A percentile compares a stretch with the other conserved stretches of the same genome.
Evolutionary conservation across 2,797 vertebrate genomes (phyloP).

Genomic region (Danio kyathit): DNA sequence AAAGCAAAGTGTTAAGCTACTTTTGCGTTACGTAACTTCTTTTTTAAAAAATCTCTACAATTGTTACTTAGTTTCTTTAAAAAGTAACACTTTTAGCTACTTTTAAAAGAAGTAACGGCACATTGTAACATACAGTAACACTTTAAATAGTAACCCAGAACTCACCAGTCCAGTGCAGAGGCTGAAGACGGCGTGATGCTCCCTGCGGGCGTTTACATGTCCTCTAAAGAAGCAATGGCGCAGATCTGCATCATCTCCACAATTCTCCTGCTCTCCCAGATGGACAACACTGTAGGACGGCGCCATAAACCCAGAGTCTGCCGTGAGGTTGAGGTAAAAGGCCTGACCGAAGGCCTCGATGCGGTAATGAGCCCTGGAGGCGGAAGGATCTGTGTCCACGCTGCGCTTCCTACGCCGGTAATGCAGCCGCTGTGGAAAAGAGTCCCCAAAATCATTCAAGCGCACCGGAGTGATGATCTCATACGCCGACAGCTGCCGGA

Average conservation of each 20-base stretch:
- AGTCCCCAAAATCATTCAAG: slow-evolving; percentile 92
- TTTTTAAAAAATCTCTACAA: too few relatives aligned
- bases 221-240: slow-evolving; percentile 96
- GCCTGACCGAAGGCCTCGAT: slow-evolving; percentile 90
- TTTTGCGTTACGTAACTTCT: too few relatives aligned
- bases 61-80: too few relatives aligned
- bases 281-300: slow-evolving; percentile 86
- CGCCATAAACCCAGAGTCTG: slow-evolving; percentile 88
- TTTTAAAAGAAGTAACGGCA: not conserved
- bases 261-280: slow-evolving; percentile 75
- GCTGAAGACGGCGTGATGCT: slow-evolving; percentile 89
- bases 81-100: too few relatives aligned
- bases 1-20: too few relatives aligned
- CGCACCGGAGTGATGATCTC: slow-evolving; percentile 92
- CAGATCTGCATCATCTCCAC: slow-evolving; percentile 74
- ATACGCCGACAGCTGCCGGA: slow-evolving; percentile 89
- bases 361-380: slow-evolving; percentile 84
- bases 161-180: slow-evolving; percentile 96
- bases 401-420: slow-evolving; percentile 85
- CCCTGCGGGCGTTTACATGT: slow-evolving; percentile 86
- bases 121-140: slow-evolving; percentile 30
- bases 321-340: slow-evolving; percentile 92
- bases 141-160: slow-evolving; percentile 10
- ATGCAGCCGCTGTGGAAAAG: slow-evolving; percentile 84
- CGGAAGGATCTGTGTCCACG: slow-evolving; percentile 73